These are phyloP conservation scores for Ginglymostoma cirratum DNA, from an alignment of 2,113 vertebrate genomes.

Conservation along the genomic window DNA sequence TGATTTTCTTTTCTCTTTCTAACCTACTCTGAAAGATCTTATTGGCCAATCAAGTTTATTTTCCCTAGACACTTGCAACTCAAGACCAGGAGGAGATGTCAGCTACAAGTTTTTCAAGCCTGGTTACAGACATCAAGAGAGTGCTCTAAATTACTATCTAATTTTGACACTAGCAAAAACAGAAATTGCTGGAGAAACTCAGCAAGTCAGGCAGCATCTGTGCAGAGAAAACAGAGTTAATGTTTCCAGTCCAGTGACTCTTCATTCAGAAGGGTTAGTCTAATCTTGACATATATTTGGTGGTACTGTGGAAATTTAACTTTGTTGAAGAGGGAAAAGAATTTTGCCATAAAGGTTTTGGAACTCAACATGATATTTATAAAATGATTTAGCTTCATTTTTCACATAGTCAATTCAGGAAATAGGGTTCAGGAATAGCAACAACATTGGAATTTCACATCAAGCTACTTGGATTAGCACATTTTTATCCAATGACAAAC, in stretches of 20 bases:
- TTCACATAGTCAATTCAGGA: neutral
- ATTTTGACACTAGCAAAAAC: neutral
- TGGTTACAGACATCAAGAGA: neutral
- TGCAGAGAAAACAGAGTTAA: too few relatives aligned
- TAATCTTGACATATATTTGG: too few relatives aligned
- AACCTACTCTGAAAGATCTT: neutral
- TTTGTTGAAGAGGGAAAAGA: neutral
- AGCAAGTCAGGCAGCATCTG: too few relatives aligned
- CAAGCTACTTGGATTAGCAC: neutral
- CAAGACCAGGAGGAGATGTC: neutral
- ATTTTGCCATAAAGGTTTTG: neutral
- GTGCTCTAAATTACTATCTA: neutral
- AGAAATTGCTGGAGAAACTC: too few relatives aligned
- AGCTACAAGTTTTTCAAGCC: neutral
- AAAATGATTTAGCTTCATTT: neutral
- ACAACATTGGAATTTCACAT: neutral
- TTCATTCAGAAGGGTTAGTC: too few relatives aligned
- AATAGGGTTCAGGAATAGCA: too few relatives aligned
- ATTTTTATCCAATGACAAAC: neutral
- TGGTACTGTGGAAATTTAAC: neutral
- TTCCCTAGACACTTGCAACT: neutral
- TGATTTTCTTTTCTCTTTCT: too few relatives aligned
- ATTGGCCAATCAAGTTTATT: neutral
- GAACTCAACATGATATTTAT: neutral
- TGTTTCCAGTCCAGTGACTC: too few relatives aligned